Evolutionary conservation across 1,140 invertebrate genomes (phyloP), one percentile per base, ranked within the genome.

Genomic region (Drosophila tropicalis): DNA sequence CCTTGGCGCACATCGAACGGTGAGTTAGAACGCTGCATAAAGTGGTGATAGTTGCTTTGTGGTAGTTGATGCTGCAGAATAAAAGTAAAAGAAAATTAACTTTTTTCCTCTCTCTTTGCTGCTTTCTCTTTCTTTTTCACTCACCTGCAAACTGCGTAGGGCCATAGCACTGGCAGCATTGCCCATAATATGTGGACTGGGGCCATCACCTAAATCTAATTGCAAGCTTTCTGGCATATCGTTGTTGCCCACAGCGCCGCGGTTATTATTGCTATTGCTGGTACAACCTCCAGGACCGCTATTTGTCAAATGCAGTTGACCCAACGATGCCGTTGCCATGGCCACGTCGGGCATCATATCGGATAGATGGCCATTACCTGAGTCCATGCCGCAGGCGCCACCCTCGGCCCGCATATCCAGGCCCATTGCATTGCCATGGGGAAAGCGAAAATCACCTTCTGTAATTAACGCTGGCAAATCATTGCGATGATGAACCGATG

Each of bases 341-440:
- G 96, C 96, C 56, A 97, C 96, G 92, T 97, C 96, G 1, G 96
- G 96, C 95, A 97, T 97, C 79, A 96, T 95, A 72, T 96, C 96
- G 58, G 96, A 97, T 39, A 97, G 92, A 79, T 95, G 95, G 29
- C 95, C 94, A 61, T 95, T 93, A 47, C 72, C 91, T 17, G 70
- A 80, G 44, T 90, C 86, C 29, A 90, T 60, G 1, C 76, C 80
- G 71, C 76, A 76, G n/a, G 87, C 84, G 41, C 74, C 72, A 19
- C 68, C 66, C 61, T 90, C 79, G 22, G 77, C 62, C 17, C 78
- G 13, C 60, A 79, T 71, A n/a, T 89, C 76, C 10, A 90, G 41
- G 5, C 70, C 86, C 15, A 91, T 41, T 6, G 78, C 68, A 63
- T 85, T 87, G 34, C 76, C 75, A 51, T 81, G 85, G 0, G 92